phyloP scores from a whole-genome alignment of 2,888 invertebrate species.

The Rotaria socialis region DNA sequence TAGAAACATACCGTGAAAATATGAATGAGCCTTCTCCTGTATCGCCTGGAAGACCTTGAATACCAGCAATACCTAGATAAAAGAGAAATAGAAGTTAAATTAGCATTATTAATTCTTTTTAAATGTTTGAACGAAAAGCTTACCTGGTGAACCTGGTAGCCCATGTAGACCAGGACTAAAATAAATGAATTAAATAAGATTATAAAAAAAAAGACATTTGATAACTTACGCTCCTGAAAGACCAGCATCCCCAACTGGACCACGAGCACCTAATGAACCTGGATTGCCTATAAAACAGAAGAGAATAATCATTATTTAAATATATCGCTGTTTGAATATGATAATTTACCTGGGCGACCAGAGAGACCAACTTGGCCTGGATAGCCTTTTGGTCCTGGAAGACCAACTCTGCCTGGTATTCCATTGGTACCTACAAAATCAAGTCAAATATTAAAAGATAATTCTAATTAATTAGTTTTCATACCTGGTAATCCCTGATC shows the following conservation, averaged over 20 bases:
- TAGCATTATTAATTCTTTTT: background rate
- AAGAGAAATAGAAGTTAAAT: too few relatives aligned
- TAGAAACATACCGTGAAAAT: conserved; percentile 46
- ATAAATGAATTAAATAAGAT: background rate
- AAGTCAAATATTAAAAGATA: conserved; percentile 54
- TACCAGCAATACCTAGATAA: conserved; percentile 37
- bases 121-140: too few relatives aligned
- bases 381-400: conserved; percentile 51
- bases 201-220: background rate
- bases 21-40: conserved; percentile 38
- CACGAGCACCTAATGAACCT: conserved; percentile 38
- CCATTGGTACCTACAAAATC: conserved; percentile 36
- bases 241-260: conserved; percentile 45
- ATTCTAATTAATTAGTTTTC: conserved; percentile 64
- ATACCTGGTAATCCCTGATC: conserved; percentile 62
- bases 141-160: background rate
- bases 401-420: conserved; percentile 26
- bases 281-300: conserved; percentile 37
- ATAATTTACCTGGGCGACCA: conserved; percentile 47
- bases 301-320: background rate
- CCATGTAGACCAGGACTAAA: conserved; percentile 26
- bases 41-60: background rate
- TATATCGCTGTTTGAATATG: background rate
- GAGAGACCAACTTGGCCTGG: conserved; percentile 47
- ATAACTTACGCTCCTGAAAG: conserved; percentile 40